These are phyloP conservation scores for Hephaestus fuliginosus DNA, from an alignment of 2,797 vertebrate species.

Conservation along the genomic window DNA sequence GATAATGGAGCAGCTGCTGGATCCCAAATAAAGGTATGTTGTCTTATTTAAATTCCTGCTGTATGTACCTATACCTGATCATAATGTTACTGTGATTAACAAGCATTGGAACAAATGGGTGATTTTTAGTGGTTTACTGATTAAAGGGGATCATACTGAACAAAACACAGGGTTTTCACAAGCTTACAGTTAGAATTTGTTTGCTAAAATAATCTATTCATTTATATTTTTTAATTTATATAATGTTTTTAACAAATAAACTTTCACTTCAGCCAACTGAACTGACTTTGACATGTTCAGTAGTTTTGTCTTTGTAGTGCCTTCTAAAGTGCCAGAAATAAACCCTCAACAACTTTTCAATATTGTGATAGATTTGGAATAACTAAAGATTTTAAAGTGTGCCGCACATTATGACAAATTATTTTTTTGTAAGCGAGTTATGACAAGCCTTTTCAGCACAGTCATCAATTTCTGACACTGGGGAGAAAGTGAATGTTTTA, in stretches of 20 bases:
- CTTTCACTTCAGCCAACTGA: neutral
- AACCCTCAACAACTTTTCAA: neutral
- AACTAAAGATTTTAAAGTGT: neutral
- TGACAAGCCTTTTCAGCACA: neutral
- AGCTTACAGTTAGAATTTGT: neutral
- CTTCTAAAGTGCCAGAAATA: neutral
- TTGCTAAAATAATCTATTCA: too few species aligned
- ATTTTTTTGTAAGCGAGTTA: neutral
- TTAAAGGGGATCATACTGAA: neutral
- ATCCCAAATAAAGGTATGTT: constrained; percentile 37
- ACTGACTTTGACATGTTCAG: neutral
- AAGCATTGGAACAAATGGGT: neutral
- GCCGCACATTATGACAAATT: too few species aligned
- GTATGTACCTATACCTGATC: neutral
- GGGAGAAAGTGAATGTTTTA: constrained; percentile 14
- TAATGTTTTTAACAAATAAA: neutral
- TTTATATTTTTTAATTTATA: neutral
- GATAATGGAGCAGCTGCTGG: neutral
- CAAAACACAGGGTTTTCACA: neutral
- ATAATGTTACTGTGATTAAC: neutral
- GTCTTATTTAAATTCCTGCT: neutral
- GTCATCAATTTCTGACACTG: neutral
- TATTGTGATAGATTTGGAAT: neutral
- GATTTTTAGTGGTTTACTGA: neutral
- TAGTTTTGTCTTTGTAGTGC: neutral